These are phyloP conservation scores for Trematomus loennbergii DNA, from an alignment of 2,113 vertebrate species.

Conservation along the genomic window DNA sequence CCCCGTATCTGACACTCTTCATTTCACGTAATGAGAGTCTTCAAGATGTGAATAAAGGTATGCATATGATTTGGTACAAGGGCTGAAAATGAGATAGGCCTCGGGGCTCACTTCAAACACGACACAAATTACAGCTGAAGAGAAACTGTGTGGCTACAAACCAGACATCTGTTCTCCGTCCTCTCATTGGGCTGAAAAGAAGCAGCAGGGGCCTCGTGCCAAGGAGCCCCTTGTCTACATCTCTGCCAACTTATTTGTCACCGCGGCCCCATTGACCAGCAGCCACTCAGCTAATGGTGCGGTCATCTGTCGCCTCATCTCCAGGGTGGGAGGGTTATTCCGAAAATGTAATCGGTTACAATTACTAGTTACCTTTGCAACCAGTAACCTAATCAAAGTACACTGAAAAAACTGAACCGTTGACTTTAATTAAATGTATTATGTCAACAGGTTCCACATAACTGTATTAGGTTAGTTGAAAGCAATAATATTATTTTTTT, in stretches of 20 bases:
- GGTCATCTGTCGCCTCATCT: slow-evolving; percentile 50
- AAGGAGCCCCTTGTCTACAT: slow-evolving; percentile 64
- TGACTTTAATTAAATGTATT: no score
- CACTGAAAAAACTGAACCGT: no score
- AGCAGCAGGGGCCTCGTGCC: slow-evolving; percentile 52
- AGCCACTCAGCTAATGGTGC: slow-evolving; percentile 52
- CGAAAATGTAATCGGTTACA: no score
- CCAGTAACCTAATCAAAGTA: no score
- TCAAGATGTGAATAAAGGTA: slow-evolving; percentile 76
- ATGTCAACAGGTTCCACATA: no score
- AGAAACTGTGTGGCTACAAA: slow-evolving; percentile 64
- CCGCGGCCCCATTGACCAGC: slow-evolving; percentile 61
- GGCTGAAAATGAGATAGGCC: slow-evolving; percentile 69
- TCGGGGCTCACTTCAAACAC: slow-evolving; percentile 74
- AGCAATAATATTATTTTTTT: no score
- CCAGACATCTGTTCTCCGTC: slow-evolving; percentile 73
- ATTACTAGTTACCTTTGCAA: no score
- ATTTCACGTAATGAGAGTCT: slow-evolving; percentile 77
- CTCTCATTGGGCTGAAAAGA: slow-evolving; percentile 58
- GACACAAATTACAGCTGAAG: slow-evolving; percentile 67
- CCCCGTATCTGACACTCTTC: slow-evolving; percentile 77
- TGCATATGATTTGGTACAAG: slow-evolving; percentile 70
- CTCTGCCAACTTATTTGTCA: slow-evolving; percentile 73
- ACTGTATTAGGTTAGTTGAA: no score
- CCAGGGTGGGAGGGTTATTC: no score